These are phyloP conservation scores for Rhabditoides inermis DNA, from an alignment of 2,888 invertebrate genomes.

Conservation along the genomic window DNA sequence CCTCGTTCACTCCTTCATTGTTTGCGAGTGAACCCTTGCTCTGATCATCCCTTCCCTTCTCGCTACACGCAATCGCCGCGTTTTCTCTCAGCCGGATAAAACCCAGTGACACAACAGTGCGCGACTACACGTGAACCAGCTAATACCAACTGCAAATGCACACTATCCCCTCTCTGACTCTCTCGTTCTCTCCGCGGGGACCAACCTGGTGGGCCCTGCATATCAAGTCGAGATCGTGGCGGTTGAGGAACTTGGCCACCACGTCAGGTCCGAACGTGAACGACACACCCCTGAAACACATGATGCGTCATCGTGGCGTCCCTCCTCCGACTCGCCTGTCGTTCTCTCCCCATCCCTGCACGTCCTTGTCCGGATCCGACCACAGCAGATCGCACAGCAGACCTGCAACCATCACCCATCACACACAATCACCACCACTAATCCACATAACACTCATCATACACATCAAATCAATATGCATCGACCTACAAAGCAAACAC, in stretches of 20 bases:
- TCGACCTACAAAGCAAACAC: neutral
- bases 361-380: conserved; percentile 66
- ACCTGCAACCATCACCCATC: too few species aligned
- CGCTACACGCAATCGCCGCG: too few species aligned
- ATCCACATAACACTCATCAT: neutral
- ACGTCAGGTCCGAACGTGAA: conserved; percentile 97
- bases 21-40: too few species aligned
- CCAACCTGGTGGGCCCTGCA: conserved; percentile 88
- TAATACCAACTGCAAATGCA: too few species aligned
- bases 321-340: conserved; percentile 76
- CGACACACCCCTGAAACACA: conserved; percentile 73
- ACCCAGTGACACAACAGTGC: too few species aligned
- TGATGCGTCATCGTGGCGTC: neutral
- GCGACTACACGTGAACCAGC: too few species aligned
- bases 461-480: neutral
- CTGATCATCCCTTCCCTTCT: too few species aligned
- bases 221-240: conserved; percentile 91
- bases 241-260: conserved; percentile 86
- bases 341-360: conserved; percentile 76
- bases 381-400: conserved; percentile 89
- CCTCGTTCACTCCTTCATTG: too few species aligned
- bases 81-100: too few species aligned
- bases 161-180: too few species aligned
- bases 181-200: too few species aligned
- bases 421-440: too few species aligned